phyloP scores from a whole-genome alignment of 1,140 invertebrate species.

The Ridgeia piscesae region DNA sequence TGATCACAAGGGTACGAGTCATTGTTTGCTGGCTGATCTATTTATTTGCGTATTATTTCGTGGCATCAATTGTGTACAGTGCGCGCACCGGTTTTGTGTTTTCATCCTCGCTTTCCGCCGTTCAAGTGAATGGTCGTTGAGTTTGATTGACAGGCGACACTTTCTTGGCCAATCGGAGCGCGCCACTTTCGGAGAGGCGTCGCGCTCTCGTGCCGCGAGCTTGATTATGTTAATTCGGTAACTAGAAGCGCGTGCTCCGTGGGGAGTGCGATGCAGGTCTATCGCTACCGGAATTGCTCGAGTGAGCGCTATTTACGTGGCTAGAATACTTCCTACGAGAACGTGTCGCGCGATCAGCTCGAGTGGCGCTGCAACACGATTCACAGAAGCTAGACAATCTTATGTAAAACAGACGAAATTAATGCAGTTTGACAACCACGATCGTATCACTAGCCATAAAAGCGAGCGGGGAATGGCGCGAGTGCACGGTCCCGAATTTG shows the following conservation, averaged over 20 bases:
- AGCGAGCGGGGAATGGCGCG: background rate
- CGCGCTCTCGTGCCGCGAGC: slow-evolving; percentile 18
- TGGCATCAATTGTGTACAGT: slow-evolving; percentile 10
- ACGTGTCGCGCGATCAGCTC: background rate
- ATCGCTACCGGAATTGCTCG: slow-evolving; percentile 4
- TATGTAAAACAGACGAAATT: background rate
- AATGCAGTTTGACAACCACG: slow-evolving; percentile 26
- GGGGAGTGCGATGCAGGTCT: background rate
- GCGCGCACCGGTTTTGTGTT: slow-evolving; percentile 17
- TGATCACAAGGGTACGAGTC: background rate
- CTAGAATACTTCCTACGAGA: slow-evolving; percentile 9
- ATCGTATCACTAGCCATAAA: background rate
- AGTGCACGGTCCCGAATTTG: background rate
- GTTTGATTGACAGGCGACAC: slow-evolving; percentile 12
- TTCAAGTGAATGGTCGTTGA: background rate
- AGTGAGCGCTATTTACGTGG: slow-evolving; percentile 7
- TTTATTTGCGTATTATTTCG: slow-evolving; percentile 12
- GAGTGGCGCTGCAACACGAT: slow-evolving; percentile 2
- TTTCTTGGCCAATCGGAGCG: slow-evolving; percentile 14
- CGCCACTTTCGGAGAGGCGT: slow-evolving; percentile 15
- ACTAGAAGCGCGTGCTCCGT: slow-evolving; percentile 17
- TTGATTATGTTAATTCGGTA: slow-evolving; percentile 8
- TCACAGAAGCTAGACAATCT: slow-evolving; percentile 6
- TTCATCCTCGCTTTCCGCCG: slow-evolving; percentile 18
- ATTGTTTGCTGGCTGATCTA: background rate